Conservation (phyloP, 2,888 invertebrate genomes). For the Timandra comae region DNA sequence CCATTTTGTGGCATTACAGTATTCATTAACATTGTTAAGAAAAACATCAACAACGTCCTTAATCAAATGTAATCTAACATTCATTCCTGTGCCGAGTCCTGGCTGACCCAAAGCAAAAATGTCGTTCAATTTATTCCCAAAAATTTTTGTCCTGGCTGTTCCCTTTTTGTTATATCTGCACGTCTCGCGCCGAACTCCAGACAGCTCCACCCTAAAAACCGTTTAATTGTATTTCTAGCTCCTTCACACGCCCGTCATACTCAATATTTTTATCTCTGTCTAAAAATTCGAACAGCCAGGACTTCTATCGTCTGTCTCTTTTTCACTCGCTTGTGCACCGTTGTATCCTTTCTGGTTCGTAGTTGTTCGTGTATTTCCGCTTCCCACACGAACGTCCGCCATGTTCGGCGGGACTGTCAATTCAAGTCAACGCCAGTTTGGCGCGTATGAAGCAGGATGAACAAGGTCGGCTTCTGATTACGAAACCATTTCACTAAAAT, state of each 20-base stretch:
- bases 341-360: conserved; percentile 69
- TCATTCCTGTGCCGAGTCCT: conserved; percentile 22
- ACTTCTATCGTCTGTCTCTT: conserved; percentile 60
- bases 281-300: conserved; percentile 57
- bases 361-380: conserved; percentile 72
- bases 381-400: conserved; percentile 71
- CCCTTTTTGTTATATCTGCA: conserved; percentile 75
- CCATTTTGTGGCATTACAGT: too few relatives aligned
- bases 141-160: conserved; percentile 66
- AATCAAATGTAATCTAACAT: conserved; percentile 25
- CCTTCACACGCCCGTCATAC: conserved; percentile 60
- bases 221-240: conserved; percentile 62
- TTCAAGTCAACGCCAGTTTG: conserved; percentile 73
- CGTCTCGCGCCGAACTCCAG: conserved; percentile 59
- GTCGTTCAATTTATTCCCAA: conserved; percentile 74
- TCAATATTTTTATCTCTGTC: conserved; percentile 59
- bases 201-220: conserved; percentile 76
- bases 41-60: not conserved
- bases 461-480: conserved; percentile 59
- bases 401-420: conserved; percentile 76
- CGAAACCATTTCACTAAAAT: conserved; percentile 36
- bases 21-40: too few relatives aligned
- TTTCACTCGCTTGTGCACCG: conserved; percentile 57
- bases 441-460: conserved; percentile 62
- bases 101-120: conserved; percentile 57